Conservation (phyloP, 2,113 vertebrate species). For the Phylloscopus whistleri region DNA sequence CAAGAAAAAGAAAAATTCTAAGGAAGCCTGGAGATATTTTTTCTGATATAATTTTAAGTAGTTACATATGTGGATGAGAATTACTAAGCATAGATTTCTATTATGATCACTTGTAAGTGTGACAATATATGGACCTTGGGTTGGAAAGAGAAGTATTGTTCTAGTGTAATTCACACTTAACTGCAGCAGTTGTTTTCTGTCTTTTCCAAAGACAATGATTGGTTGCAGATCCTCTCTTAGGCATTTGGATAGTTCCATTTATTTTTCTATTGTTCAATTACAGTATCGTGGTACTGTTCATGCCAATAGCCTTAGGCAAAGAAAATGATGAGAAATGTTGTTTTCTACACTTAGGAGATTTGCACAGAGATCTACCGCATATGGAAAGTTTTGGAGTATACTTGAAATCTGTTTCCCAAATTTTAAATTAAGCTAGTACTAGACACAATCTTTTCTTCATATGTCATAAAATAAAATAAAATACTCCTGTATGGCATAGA, state of each 20-base stretch:
- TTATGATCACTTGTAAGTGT: neutral
- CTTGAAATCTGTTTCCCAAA: neutral
- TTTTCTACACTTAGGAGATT: neutral
- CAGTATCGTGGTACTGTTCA: neutral
- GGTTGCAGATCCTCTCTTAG: neutral
- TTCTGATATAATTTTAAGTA: neutral
- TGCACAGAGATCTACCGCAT: neutral
- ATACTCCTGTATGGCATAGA: neutral
- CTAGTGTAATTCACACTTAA: neutral
- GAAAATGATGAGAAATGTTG: neutral
- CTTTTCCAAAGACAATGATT: neutral
- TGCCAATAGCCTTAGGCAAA: neutral
- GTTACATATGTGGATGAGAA: neutral
- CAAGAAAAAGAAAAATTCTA: neutral
- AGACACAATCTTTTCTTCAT: neutral
- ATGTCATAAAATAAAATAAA: neutral
- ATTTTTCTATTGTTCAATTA: neutral
- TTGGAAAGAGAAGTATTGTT: neutral
- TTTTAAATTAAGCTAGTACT: neutral
- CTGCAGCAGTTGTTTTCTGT: neutral
- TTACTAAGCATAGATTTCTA: neutral
- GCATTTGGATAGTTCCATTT: neutral
- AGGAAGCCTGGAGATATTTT: neutral
- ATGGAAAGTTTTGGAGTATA: neutral
- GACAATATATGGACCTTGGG: neutral